phyloP scores from a whole-genome alignment of 2,113 vertebrate species.

The Malurus elegans region DNA sequence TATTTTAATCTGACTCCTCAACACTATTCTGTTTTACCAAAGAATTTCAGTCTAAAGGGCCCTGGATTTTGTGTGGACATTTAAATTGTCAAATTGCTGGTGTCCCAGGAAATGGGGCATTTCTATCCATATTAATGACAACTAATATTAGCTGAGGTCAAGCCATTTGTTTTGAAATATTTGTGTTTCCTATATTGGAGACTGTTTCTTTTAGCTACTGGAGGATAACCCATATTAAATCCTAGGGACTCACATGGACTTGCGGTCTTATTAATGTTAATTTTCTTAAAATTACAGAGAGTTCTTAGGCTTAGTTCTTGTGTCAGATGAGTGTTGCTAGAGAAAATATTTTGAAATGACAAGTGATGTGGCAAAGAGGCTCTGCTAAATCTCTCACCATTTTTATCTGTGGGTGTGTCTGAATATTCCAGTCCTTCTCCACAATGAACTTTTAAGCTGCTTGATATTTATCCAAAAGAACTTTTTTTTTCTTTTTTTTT shows the following conservation, averaged over 20 bases:
- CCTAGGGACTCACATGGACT: not conserved
- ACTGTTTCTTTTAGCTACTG: not conserved
- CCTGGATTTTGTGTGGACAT: not conserved
- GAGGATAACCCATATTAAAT: not conserved
- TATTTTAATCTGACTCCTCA: not conserved
- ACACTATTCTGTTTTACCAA: not conserved
- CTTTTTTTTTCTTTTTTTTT: not conserved
- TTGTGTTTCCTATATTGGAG: not conserved
- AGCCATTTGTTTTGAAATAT: not conserved
- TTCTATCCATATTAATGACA: not conserved
- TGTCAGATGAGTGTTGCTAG: not conserved
- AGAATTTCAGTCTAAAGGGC: not conserved
- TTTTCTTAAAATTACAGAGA: not conserved
- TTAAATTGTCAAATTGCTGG: not conserved
- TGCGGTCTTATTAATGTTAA: not conserved
- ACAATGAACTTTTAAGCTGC: not conserved
- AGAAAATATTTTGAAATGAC: not conserved
- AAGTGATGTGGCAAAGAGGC: not conserved
- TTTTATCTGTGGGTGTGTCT: not conserved
- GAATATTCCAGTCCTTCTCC: not conserved
- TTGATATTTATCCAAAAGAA: not conserved
- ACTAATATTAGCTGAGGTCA: not conserved
- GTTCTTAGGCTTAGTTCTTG: not conserved
- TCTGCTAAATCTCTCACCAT: not conserved
- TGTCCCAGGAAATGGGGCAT: not conserved